Evolutionary conservation across 2,888 invertebrate species (phyloP).

Genomic region (Chrysotoxum bicinctum): DNA sequence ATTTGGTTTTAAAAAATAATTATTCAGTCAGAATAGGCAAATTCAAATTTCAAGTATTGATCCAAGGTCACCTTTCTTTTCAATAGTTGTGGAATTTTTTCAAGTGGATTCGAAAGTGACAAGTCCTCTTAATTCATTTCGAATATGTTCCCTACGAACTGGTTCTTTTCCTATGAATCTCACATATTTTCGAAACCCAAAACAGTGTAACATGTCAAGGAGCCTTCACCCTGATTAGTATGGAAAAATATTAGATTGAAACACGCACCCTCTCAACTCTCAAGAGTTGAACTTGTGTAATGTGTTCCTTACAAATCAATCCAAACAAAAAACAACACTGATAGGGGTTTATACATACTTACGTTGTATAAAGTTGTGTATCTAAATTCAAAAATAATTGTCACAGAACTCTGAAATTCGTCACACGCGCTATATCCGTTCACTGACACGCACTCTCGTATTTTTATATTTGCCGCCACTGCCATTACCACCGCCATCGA

Average conservation of each 20-base stretch:
- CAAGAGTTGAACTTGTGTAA: constrained; percentile 1
- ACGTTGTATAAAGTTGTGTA: constrained; percentile 3
- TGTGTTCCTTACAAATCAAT: background rate
- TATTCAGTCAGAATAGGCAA: too few relatives aligned
- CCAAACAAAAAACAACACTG: background rate
- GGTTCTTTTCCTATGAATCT: constrained; percentile 5
- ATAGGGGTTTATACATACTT: background rate
- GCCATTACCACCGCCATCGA: background rate
- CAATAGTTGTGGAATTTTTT: background rate
- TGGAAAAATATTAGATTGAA: constrained; percentile 57
- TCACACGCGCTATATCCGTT: constrained; percentile 58
- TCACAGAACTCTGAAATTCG: constrained; percentile 49
- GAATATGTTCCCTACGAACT: background rate
- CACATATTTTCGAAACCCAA: constrained; percentile 47
- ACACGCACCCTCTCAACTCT: constrained; percentile 49
- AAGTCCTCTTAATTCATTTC: background rate
- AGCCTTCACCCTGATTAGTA: constrained; percentile 55
- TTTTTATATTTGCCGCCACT: background rate
- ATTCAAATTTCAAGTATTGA: too few relatives aligned
- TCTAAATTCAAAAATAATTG: constrained; percentile 36
- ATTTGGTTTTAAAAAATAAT: too few relatives aligned
- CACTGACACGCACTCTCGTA: constrained; percentile 45
- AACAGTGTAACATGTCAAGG: constrained; percentile 53
- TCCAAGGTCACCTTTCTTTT: too few relatives aligned
- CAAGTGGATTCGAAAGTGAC: constrained; percentile 17